Evolutionary conservation across 2,888 invertebrate genomes (phyloP).

Genomic region (Opisthograptis luteolata): DNA sequence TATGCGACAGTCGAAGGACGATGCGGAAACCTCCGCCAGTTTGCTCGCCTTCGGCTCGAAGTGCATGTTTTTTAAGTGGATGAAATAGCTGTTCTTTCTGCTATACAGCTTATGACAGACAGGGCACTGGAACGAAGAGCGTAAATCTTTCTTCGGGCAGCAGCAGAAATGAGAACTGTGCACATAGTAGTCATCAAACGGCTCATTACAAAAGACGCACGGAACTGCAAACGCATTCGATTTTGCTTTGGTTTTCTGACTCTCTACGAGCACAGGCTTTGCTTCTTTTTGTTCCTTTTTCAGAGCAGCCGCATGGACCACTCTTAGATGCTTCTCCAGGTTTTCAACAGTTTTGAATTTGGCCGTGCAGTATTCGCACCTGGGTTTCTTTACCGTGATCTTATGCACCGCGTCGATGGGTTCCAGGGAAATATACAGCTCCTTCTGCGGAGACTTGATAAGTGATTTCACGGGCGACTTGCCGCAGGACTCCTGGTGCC

Average conservation of each 20-base stretch:
- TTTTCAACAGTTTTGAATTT: conserved; percentile 69
- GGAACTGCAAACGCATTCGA: conserved; percentile 44
- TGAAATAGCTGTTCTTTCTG: conserved; percentile 56
- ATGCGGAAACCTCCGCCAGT: conserved; percentile 25
- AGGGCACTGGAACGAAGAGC: conserved; percentile 55
- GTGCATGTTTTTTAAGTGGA: conserved; percentile 64
- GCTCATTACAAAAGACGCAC: conserved; percentile 63
- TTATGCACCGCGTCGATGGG: conserved; percentile 58
- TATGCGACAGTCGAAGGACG: conserved; percentile 63
- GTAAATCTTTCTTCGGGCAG: conserved; percentile 55
- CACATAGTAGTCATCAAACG: conserved; percentile 62
- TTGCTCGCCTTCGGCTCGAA: conserved; percentile 44
- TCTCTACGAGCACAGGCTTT: conserved; percentile 32
- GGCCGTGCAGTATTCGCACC: conserved; percentile 65
- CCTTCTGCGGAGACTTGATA: conserved; percentile 55
- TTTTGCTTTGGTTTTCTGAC: conserved; percentile 4
- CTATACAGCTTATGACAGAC: conserved; percentile 58
- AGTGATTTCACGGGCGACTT: conserved; percentile 43
- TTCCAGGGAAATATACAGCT: conserved; percentile 64
- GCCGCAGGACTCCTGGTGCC: conserved; percentile 64
- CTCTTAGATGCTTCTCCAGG: conserved; percentile 69
- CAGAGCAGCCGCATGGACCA: conserved; percentile 67
- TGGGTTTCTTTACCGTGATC: conserved; percentile 36
- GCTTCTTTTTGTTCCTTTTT: conserved; percentile 42
- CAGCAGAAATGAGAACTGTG: conserved; percentile 61